phyloP scores from a whole-genome alignment of 2,113 vertebrate species.

The Romanogobio albipinnatus region DNA sequence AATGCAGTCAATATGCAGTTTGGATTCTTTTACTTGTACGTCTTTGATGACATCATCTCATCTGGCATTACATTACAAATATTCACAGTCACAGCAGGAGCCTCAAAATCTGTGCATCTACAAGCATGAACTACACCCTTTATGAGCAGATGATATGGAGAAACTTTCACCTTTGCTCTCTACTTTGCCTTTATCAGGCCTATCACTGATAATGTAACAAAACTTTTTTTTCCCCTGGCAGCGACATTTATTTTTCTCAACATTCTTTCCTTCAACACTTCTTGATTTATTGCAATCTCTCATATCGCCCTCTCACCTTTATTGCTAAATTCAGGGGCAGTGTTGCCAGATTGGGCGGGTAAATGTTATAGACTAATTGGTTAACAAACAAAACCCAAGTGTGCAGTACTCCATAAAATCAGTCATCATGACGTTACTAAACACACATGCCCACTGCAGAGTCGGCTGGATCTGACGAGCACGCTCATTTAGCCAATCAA shows the following conservation, averaged over 20 bases:
- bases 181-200: not conserved
- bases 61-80: not conserved
- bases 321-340: not conserved
- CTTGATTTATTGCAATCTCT: not conserved
- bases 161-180: not conserved
- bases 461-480: no score
- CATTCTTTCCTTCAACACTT: not conserved
- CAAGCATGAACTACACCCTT: conserved; percentile 1
- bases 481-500: no score
- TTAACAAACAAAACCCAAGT: no score
- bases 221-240: not conserved
- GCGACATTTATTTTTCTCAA: not conserved
- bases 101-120: not conserved
- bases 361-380: no score
- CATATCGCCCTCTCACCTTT: not conserved
- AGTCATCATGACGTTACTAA: no score
- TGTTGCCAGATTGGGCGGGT: no score
- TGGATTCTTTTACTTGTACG: not conserved
- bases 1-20: not conserved
- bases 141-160: not conserved
- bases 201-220: not conserved
- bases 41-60: not conserved
- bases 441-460: no score
- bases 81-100: not conserved
- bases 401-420: no score